Base-by-base conservation (phyloP, 2,888 invertebrate species). In the Brenthis daphne region DNA sequence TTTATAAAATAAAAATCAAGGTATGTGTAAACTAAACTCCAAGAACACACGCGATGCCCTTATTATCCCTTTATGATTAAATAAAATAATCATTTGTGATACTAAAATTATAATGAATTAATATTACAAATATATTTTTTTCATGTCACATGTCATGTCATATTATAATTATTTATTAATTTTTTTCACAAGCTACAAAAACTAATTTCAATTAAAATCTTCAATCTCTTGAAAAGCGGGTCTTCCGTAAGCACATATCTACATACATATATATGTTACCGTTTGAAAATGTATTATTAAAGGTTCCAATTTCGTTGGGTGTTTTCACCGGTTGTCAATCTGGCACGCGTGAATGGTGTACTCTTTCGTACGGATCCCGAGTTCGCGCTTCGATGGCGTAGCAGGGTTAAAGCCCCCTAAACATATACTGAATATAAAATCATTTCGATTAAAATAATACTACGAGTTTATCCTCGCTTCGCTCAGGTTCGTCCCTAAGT, bases 281-380 rank as follows among this genome's bases (percentile, higher is more conserved):
- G 50, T 67, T 65, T 65, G 58, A 64, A 57, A 57, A 55, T 68
- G 60, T 67, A 54, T 43, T 56, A 58, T 56, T 50, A 58, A 68
- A 58, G 63, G 56, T 67, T 43, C 51, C 65, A 66, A 68, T 72
- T 65, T 65, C 65, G 65, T 69, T 69, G 67, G 69, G 58, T 72
- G 73, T 74, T 85, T 86, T 85, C 79, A 82, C 80, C 85, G 85
- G 84, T 86, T 88, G 88, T 88, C 88, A 89, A 87, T 90, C 85
- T 80, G 80, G 64, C 72, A 81, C 86, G 88, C 87, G 82, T 86
- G 86, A 85, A 82, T 85, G 84, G 76, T 69, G 74, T 65, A 78
- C 79, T 77, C 81, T 79, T 78, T 77, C 71, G 74, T 73, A 76
- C 77, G 73, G 72, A 57, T 48, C 66, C 76, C 73, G 74, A 74